Evolutionary conservation across 2,888 invertebrate genomes (phyloP), one percentile per base, ranked within the genome.

Genomic region (Lasius platythorax): DNA sequence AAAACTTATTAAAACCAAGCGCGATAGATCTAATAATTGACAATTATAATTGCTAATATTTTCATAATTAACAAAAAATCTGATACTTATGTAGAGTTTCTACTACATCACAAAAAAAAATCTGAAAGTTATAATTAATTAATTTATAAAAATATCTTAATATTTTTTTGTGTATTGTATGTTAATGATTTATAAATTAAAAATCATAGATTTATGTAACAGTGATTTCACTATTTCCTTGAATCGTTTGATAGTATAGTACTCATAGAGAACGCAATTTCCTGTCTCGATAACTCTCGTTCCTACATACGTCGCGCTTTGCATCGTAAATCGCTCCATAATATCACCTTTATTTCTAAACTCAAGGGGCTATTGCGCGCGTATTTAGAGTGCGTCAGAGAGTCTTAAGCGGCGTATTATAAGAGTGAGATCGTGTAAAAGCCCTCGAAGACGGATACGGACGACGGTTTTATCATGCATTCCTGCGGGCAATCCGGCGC

Each of bases 391-490:
- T n/a, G 46, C 64, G 67, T 18, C 40, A 43, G 68, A 64, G 75
- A 67, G 33, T 30, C 72, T 70, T 78, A 75, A 85, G 72, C 83
- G 79, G 53, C 56, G 76, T 15, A 82, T 83, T 81, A 68, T 46
- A 37, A 90, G 79, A 76, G 84, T 70, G 82, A 83, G 78, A 50
- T 83, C 81, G 61, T 74, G 63, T 68, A 82, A 85, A 83, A 74
- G 75, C 82, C 72, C 79, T 82, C 76, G 58, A 72, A 86, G 84
- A 81, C 43, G 85, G 79, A 89, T 74, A 82, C 73, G 73, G 72
- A 81, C 63, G 75, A 72, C 78, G 83, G 64, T 85, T 88, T 85
- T 86, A 83, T 81, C 61, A 73, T 88, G 82, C 86, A 85, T 88
- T 88, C 86, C 86, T 83, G 76, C 76, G 63, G 82, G 67, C 84